phyloP scores from a whole-genome alignment of 2,797 vertebrate species.

The Hylomyscus alleni region DNA sequence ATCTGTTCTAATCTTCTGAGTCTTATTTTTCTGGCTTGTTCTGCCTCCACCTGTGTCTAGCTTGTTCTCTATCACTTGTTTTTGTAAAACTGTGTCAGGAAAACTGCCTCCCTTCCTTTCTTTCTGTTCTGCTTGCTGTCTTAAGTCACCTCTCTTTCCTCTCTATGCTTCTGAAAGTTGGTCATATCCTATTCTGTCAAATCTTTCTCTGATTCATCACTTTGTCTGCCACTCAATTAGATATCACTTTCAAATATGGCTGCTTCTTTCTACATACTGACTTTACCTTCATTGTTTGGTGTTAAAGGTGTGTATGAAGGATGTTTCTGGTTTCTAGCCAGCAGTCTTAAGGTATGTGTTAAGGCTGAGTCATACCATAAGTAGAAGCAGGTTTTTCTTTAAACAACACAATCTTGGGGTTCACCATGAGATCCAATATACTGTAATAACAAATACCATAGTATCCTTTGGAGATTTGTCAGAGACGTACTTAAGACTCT shows the following conservation, averaged over 20 bases:
- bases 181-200: not conserved
- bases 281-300: not conserved
- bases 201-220: not conserved
- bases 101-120: not conserved
- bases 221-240: not conserved
- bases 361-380: not conserved
- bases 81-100: not conserved
- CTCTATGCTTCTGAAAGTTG: not conserved
- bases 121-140: not conserved
- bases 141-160: not conserved
- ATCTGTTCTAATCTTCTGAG: not conserved
- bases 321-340: not conserved
- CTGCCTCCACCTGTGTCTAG: no score
- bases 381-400: not conserved
- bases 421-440: not conserved
- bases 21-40: not conserved
- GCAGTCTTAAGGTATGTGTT: not conserved
- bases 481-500: slow-evolving; percentile 62
- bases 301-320: not conserved
- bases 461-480: not conserved
- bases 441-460: not conserved
- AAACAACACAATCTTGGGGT: not conserved
- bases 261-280: not conserved
- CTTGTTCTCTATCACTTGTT: not conserved
- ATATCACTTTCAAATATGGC: not conserved